These are phyloP conservation scores for Theretra japonica DNA, from an alignment of 2,888 invertebrate species.

Conservation along the genomic window DNA sequence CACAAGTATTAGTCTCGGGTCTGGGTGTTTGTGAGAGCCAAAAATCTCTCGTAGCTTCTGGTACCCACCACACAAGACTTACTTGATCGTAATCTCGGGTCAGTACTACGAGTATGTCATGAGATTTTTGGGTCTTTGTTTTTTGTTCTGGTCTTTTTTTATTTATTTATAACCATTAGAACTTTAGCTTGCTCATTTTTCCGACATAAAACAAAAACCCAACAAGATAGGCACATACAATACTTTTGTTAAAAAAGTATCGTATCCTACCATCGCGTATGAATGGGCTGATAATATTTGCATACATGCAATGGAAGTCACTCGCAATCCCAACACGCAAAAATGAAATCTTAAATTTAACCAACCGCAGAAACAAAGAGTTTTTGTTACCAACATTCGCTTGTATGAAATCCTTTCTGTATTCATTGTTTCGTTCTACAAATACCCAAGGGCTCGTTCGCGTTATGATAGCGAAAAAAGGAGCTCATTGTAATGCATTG, in stretches of 20 bases:
- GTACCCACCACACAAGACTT: too few relatives aligned
- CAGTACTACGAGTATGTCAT: too few relatives aligned
- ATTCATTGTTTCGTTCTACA: constrained; percentile 56
- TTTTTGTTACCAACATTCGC: constrained; percentile 21
- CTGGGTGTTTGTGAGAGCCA: too few relatives aligned
- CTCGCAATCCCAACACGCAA: constrained; percentile 6
- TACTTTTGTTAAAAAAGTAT: not conserved
- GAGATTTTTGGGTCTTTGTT: too few relatives aligned
- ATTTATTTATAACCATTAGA: too few relatives aligned
- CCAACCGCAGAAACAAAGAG: constrained; percentile 37
- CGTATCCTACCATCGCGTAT: not conserved
- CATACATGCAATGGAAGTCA: constrained; percentile 15
- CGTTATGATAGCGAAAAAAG: constrained; percentile 53
- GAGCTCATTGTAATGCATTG: constrained; percentile 58
- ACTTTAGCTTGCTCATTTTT: too few relatives aligned
- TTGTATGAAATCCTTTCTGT: constrained; percentile 47
- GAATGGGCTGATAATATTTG: not conserved
- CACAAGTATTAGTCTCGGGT: too few relatives aligned
- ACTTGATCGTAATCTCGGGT: too few relatives aligned
- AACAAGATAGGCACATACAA: too few relatives aligned
- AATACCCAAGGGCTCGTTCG: constrained; percentile 47
- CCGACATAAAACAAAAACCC: too few relatives aligned
- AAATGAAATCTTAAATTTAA: constrained; percentile 35
- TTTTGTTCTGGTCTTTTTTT: too few relatives aligned
- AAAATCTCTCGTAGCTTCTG: too few relatives aligned